phyloP scores from a whole-genome alignment of 1,140 invertebrate genomes.

The Polypedilum vanderplanki region DNA sequence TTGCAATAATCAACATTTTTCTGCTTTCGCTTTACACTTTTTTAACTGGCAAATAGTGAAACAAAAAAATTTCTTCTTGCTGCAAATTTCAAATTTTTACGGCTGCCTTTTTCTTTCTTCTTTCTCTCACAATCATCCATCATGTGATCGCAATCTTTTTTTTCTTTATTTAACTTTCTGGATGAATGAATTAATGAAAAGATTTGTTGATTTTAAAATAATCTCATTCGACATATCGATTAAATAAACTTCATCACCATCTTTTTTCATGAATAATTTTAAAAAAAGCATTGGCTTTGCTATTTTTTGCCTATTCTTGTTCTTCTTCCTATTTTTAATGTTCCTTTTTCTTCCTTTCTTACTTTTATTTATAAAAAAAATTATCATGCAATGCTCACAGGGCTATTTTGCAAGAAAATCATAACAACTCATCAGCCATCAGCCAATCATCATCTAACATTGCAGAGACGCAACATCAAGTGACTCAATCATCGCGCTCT shows the following conservation, averaged over 20 bases:
- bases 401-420: conserved; percentile 12
- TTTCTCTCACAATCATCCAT: background rate
- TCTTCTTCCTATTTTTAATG: background rate
- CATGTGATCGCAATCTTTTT: conserved; percentile 9
- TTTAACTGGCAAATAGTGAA: background rate
- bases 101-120: background rate
- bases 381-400: background rate
- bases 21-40: conserved; percentile 2
- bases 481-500: background rate
- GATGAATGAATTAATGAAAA: too few relatives aligned
- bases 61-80: conserved; percentile 1
- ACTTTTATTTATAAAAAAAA: background rate
- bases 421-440: conserved; percentile 12
- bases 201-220: too few relatives aligned
- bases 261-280: too few relatives aligned
- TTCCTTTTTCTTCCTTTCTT: background rate
- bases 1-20: background rate
- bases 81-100: background rate
- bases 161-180: background rate
- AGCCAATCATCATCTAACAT: conserved; percentile 27
- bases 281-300: background rate
- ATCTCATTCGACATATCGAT: too few relatives aligned
- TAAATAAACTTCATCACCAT: too few relatives aligned
- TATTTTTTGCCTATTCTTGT: background rate
- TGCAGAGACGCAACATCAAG: conserved; percentile 26